Conservation (phyloP, 2,113 vertebrate genomes). For the Epinephelus lanceolatus region DNA sequence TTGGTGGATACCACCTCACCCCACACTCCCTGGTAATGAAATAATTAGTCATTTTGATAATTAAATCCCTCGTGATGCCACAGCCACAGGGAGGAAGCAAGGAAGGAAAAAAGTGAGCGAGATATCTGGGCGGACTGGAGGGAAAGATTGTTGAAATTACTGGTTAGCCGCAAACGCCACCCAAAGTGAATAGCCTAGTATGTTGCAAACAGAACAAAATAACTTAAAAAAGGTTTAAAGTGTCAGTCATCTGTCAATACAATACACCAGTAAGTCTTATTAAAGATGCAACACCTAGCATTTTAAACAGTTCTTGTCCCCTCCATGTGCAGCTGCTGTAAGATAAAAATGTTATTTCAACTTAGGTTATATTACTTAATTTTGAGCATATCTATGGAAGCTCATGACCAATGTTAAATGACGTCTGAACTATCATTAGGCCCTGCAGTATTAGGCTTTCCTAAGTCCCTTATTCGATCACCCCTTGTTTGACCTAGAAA, state of each 20-base stretch:
- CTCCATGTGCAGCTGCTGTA: too few species aligned
- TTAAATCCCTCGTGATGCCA: conserved; percentile 93
- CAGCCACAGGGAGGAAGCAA: conserved; percentile 73
- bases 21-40: conserved; percentile 93
- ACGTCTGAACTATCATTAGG: neutral
- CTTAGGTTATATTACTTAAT: too few species aligned
- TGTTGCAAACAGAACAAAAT: neutral
- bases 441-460: too few species aligned
- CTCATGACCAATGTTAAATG: neutral
- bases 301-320: too few species aligned
- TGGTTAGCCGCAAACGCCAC: neutral
- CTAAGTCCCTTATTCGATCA: neutral
- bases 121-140: conserved; percentile 13
- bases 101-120: conserved; percentile 19
- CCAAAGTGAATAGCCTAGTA: neutral
- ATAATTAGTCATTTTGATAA: conserved; percentile 99
- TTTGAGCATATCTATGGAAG: neutral
- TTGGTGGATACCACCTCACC: conserved; percentile 95
- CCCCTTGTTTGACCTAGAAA: neutral
- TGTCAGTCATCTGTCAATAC: neutral
- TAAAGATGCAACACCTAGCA: neutral
- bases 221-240: neutral
- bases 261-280: neutral
- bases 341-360: neutral
- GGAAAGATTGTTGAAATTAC: neutral